Evolutionary conservation across 2,113 vertebrate species (phyloP).

Genomic region (Drymodes brunneopygia): DNA sequence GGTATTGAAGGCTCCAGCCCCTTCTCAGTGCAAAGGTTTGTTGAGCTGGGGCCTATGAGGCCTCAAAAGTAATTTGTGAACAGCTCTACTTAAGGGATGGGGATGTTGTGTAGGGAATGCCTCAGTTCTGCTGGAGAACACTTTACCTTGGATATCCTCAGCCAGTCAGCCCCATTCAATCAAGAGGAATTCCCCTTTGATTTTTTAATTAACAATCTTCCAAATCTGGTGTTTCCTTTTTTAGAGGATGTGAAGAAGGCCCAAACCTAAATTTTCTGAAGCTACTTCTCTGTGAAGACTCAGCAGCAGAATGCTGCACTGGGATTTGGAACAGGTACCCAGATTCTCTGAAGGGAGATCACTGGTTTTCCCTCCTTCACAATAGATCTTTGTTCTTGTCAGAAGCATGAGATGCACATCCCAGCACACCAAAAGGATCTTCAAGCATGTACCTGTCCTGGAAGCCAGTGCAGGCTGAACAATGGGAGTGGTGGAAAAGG

Average conservation of each 20-base stretch:
- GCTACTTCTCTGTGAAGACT: not conserved
- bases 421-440: not conserved
- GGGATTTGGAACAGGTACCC: not conserved
- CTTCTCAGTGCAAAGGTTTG: not conserved
- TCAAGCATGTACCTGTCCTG: not conserved
- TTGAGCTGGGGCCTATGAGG: not conserved
- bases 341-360: not conserved
- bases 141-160: not conserved
- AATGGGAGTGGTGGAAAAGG: not conserved
- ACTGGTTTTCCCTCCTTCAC: not conserved
- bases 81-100: not conserved
- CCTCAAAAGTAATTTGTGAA: not conserved
- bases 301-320: not conserved
- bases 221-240: not conserved
- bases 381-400: not conserved
- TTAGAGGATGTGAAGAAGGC: not conserved
- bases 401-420: not conserved
- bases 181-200: slow-evolving; percentile 1
- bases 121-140: not conserved
- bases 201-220: not conserved
- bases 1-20: not conserved
- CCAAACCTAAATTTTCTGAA: not conserved
- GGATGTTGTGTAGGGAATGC: not conserved
- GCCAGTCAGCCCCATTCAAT: not conserved
- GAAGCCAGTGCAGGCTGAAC: not conserved